A percentile compares a stretch with the other conserved stretches of the same genome.
Evolutionary conservation across 1,140 invertebrate genomes (phyloP).

Genomic region (Drosophila trapezifrons): DNA sequence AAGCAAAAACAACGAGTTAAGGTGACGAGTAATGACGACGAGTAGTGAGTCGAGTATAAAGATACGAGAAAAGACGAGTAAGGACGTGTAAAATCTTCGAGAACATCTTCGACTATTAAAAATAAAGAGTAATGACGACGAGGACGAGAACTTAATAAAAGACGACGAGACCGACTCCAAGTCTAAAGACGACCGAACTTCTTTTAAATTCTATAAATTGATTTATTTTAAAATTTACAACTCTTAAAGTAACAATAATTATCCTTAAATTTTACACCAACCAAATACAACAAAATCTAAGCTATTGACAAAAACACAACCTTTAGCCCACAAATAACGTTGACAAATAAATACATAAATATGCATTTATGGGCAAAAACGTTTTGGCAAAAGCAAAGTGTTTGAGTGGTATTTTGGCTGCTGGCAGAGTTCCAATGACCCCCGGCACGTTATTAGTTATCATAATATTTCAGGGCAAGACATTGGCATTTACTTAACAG

Average conservation of each 20-base stretch:
- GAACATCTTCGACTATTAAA: too few species aligned
- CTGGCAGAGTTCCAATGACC: slow-evolving; percentile 11
- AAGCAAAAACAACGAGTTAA: too few species aligned
- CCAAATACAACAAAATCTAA: background rate
- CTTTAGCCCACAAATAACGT: background rate
- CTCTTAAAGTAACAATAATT: background rate
- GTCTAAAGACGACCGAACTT: too few species aligned
- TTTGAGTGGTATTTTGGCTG: slow-evolving; percentile 3
- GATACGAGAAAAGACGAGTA: too few species aligned
- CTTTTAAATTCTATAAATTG: too few species aligned
- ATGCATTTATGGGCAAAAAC: slow-evolving; percentile 7
- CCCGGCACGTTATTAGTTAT: slow-evolving; percentile 15
- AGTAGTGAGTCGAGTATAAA: too few species aligned
- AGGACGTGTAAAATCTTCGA: too few species aligned
- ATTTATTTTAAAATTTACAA: background rate
- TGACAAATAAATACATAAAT: background rate
- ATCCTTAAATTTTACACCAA: background rate
- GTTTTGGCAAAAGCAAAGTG: slow-evolving; percentile 7
- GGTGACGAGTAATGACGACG: too few species aligned
- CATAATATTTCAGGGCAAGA: slow-evolving; percentile 9
- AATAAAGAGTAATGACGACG: too few species aligned
- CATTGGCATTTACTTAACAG: slow-evolving; percentile 16
- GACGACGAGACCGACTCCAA: too few species aligned
- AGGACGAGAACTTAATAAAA: too few species aligned
- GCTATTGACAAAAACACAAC: background rate